A percentile compares a stretch with the other conserved stretches of the same genome.
These are phyloP conservation scores for Tyrannus savana DNA, from an alignment of 2,113 vertebrate genomes.

Conservation along the genomic window DNA sequence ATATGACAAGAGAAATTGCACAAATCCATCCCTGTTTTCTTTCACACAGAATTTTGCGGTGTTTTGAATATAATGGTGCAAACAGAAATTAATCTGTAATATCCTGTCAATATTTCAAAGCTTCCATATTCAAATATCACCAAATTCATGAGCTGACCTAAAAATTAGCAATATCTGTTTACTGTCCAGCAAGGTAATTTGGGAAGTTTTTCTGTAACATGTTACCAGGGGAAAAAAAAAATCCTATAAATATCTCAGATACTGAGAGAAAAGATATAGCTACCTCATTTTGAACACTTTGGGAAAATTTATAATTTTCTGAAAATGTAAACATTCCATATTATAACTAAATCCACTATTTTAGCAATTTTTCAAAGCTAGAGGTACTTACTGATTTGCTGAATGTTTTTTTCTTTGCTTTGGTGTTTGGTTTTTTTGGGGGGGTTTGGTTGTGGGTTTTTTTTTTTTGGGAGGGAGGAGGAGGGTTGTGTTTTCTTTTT, in stretches of 20 bases:
- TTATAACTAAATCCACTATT: not conserved
- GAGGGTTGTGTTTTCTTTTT: too few relatives aligned
- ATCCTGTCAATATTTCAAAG: not conserved
- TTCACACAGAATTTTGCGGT: not conserved
- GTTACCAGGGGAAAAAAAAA: fast-evolving
- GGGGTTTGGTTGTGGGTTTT: too few relatives aligned
- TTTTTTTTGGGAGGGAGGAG: too few relatives aligned
- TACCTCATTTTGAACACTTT: not conserved
- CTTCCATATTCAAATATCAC: not conserved
- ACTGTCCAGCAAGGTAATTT: not conserved
- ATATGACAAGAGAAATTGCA: not conserved
- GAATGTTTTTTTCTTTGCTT: too few relatives aligned
- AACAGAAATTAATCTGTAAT: not conserved
- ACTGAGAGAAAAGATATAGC: not conserved
- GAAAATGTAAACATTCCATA: not conserved
- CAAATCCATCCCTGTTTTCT: not conserved
- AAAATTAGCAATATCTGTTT: not conserved
- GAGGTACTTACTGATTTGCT: not conserved
- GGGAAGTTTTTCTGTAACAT: not conserved
- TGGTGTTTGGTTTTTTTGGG: not conserved
- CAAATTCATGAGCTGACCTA: not conserved
- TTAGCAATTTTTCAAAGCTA: not conserved
- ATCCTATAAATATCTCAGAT: not conserved
- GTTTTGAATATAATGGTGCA: not conserved
- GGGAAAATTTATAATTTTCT: not conserved